Evolutionary conservation across 2,113 vertebrate genomes (phyloP), one percentile per base, ranked within the genome.

Genomic region (Esox niger): DNA sequence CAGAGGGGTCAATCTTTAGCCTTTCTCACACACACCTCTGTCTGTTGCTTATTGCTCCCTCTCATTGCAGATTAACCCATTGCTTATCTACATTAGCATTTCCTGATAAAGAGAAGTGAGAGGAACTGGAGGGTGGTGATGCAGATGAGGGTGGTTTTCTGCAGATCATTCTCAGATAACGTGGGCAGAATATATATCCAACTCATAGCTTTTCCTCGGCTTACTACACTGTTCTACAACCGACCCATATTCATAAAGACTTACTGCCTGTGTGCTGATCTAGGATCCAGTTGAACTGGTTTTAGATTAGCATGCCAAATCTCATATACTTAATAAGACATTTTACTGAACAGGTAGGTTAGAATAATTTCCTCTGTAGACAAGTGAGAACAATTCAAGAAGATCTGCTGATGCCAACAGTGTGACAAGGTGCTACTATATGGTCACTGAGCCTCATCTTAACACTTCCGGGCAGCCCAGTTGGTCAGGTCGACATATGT

Each of bases 401-500:
- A 47, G 72, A 68, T 75, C 68, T 2, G 49, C 23, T 56, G 38
- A n/a, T 62, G 69, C 69, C 84, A 84, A 76, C 64, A 82, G 81
- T n/a, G n/a, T n/a, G n/a, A n/a, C n/a, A n/a, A n/a, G n/a, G n/a
- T n/a, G 75, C 69, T 35, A 59, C 80, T 58, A 74, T 58, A 74
- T 69, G 75, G 73, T 78, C 71, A 71, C 71, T 82, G 68, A 68
- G 68, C 77, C 77, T 64, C 60, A 68, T 43, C 38, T 43, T 43
- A 17, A 15, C 38, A 73, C 73, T 79, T 88, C 83, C 82, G 82
- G 88, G 79, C 71, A 61, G 82, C 85, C 86, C 85, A 88, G 85
- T 88, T 88, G 89, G 83, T 88, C 82, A 79, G 17, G 35, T 76
- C 79, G 79, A 85, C 89, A 90, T 90, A 85, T 90, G 89, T 86